Evolutionary conservation across 1,140 invertebrate genomes (phyloP), one percentile per base, ranked within the genome.

Genomic region (Drosophila ironensis): DNA sequence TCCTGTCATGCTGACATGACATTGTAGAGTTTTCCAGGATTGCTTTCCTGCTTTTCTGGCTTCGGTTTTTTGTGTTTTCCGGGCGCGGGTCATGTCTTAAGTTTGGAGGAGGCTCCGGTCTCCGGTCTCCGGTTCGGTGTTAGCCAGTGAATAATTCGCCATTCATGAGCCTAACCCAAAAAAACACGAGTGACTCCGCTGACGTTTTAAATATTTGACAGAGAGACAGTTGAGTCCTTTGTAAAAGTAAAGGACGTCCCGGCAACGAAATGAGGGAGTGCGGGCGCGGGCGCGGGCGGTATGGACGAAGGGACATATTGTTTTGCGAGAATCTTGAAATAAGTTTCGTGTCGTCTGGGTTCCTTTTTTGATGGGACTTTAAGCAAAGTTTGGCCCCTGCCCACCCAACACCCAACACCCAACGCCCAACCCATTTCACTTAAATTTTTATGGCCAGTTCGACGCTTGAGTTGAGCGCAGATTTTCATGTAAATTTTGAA

Each of bases 171-270:
- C 67, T 28, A 71, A 63, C 27, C 27, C 8, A 4, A 28, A 28
- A 28, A 28, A n/a, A n/a, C n/a, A 28, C 8, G 11, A 42, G 37
- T 60, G 25, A 57, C 69, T 64, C 27, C 12, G 44, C 35, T 72
- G 47, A 46, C 47, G 57, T 57, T 64, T 82, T 77, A 76, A 82
- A 82, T 82, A 84, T 84, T 82, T 84, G 78, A 73, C 52, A 73
- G 59, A 38, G 59, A 38, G 27, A 27, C 38, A 47, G 24, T 17
- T 22, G 30, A 24, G 50, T 9, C n/a, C 45, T 33, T 19, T 20
- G 27, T 12, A 14, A 8, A 20, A 17, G 27, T 11, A 8, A 19
- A 7, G 47, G 20, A 51, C 8, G 24, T n/a, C 12, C 7, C n/a
- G 16, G 22, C n/a, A n/a, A n/a, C n/a, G n/a, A n/a, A n/a, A n/a